A percentile compares a stretch with the other conserved stretches of the same genome.
These are phyloP conservation scores for Laupala kohalensis DNA, from an alignment of 1,140 invertebrate species.

Conservation along the genomic window DNA sequence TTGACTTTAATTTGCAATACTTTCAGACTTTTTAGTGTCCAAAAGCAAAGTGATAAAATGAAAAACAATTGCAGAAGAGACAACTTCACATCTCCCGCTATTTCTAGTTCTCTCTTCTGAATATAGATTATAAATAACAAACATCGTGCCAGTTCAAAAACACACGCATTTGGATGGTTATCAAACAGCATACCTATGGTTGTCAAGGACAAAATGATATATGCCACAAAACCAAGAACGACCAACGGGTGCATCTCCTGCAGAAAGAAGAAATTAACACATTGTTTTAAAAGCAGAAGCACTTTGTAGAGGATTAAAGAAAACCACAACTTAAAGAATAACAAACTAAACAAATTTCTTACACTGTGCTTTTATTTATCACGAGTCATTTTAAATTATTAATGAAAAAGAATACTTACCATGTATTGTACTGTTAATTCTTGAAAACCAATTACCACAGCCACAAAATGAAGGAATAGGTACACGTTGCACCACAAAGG, in stretches of 20 bases:
- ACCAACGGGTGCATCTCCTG: conserved; percentile 43
- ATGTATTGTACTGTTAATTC: conserved; percentile 41
- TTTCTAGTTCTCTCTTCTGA: background rate
- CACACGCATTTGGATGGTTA: conserved; percentile 32
- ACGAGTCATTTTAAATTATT: too few relatives aligned
- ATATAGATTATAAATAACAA: conserved; percentile 25
- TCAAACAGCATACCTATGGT: conserved; percentile 58
- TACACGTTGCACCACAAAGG: conserved; percentile 55
- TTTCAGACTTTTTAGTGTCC: conserved; percentile 6
- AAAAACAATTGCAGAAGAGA: conserved; percentile 9
- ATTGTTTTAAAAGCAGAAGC: background rate
- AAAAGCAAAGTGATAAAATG: conserved; percentile 9
- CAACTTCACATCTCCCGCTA: background rate
- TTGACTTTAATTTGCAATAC: conserved; percentile 7
- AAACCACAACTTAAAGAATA: too few relatives aligned
- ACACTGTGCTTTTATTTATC: background rate
- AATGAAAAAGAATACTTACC: conserved; percentile 31
- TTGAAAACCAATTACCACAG: conserved; percentile 48
- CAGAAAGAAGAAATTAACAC: background rate
- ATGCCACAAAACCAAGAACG: conserved; percentile 38
- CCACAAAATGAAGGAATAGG: conserved; percentile 49
- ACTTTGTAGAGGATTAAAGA: too few relatives aligned
- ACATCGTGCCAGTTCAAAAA: conserved; percentile 42
- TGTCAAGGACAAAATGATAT: conserved; percentile 49
- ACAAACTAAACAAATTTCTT: background rate